Evolutionary conservation across 2,113 vertebrate genomes (phyloP).

Genomic region (Syrrhaptes paradoxus): DNA sequence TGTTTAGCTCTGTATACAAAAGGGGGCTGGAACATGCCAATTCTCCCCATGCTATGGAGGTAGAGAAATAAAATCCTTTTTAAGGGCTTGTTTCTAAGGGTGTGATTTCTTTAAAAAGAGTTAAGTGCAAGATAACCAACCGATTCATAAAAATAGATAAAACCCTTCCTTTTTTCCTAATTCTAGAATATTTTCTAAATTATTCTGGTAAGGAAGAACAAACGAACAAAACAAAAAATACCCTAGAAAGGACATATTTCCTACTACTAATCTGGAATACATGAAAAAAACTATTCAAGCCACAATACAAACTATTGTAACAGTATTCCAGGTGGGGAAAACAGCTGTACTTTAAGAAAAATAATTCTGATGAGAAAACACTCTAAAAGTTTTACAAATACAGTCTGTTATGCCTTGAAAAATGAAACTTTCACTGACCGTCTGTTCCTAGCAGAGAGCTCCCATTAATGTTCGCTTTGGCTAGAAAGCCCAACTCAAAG

Average conservation of each 20-base stretch:
- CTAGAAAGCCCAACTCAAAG: background rate
- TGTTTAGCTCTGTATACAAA: background rate
- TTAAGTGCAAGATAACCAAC: background rate
- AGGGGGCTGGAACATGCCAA: background rate
- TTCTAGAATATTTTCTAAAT: background rate
- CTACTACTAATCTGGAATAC: background rate
- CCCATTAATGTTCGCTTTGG: background rate
- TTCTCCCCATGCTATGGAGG: background rate
- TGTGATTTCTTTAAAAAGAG: background rate
- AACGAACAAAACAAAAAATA: background rate
- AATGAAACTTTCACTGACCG: conserved; percentile 13
- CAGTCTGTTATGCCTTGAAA: background rate
- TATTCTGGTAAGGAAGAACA: background rate
- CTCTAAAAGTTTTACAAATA: background rate
- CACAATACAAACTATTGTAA: background rate
- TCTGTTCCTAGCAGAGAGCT: conserved; percentile 11
- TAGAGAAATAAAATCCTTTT: background rate
- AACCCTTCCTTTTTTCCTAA: background rate
- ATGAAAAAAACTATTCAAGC: background rate
- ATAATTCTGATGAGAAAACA: background rate
- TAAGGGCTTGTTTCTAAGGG: background rate
- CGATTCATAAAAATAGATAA: background rate
- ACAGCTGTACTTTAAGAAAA: conserved; percentile 49
- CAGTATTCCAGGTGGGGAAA: conserved; percentile 36
- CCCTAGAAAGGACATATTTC: background rate